These are phyloP conservation scores for Meiosimyza platycephala DNA, from an alignment of 2,888 invertebrate species.

Conservation along the genomic window DNA sequence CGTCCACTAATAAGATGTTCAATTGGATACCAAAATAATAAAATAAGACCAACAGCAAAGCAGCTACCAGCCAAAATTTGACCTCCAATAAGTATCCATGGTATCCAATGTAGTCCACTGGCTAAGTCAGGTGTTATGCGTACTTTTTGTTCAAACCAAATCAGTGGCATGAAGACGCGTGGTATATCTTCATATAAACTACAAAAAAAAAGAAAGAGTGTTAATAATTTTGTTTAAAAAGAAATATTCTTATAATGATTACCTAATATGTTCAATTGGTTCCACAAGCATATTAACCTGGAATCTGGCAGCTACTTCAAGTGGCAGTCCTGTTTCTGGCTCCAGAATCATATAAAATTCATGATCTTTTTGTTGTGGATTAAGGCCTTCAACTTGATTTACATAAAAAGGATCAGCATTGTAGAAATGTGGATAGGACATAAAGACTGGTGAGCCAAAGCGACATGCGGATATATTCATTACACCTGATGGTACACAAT, in stretches of 20 bases:
- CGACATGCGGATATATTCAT: slow-evolving; percentile 84
- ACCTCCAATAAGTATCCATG: slow-evolving; percentile 70
- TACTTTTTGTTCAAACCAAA: slow-evolving; percentile 83
- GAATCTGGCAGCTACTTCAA: slow-evolving; percentile 81
- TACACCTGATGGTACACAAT: slow-evolving; percentile 79
- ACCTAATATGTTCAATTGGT: slow-evolving; percentile 74
- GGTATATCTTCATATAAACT: slow-evolving; percentile 78
- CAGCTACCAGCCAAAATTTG: slow-evolving; percentile 69
- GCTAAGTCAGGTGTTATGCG: slow-evolving; percentile 71
- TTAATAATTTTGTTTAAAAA: slow-evolving; percentile 5
- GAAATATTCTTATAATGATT: slow-evolving; percentile 57
- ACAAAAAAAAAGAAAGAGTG: slow-evolving; percentile 51
- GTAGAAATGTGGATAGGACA: slow-evolving; percentile 87
- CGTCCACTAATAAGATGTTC: slow-evolving; percentile 46
- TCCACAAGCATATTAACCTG: slow-evolving; percentile 83
- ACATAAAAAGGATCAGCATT: slow-evolving; percentile 78
- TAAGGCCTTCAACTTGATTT: slow-evolving; percentile 75
- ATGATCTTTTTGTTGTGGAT: slow-evolving; percentile 75
- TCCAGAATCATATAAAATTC: slow-evolving; percentile 82
- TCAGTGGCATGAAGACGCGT: slow-evolving; percentile 77
- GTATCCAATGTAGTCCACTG: slow-evolving; percentile 69
- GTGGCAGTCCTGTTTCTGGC: slow-evolving; percentile 79
- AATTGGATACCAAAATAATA: slow-evolving; percentile 63
- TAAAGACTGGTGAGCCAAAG: slow-evolving; percentile 83
- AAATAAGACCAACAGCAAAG: slow-evolving; percentile 66